Evolutionary conservation across 2,113 vertebrate species (phyloP).

Genomic region (Plestiodon gilberti): DNA sequence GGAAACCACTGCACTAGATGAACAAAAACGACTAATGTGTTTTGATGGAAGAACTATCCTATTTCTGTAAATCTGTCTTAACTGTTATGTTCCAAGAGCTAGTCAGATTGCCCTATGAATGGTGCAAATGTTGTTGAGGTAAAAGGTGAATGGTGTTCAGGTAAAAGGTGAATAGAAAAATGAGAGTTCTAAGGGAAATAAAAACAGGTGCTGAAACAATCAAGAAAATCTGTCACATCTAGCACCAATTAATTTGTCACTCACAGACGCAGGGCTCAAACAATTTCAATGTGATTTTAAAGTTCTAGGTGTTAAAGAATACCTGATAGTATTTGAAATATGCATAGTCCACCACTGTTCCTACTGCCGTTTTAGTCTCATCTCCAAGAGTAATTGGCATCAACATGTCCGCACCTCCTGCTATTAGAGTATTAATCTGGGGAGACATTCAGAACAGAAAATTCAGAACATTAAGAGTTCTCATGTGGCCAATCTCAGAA

Average conservation of each 20-base stretch:
- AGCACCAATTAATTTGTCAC: background rate
- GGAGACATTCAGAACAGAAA: background rate
- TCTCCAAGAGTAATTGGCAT: slow-evolving; percentile 75
- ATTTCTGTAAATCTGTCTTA: background rate
- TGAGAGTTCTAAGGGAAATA: background rate
- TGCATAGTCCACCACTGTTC: slow-evolving; percentile 84
- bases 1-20: too few species aligned
- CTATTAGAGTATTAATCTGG: slow-evolving; percentile 79
- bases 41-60: background rate
- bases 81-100: background rate
- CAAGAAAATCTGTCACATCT: background rate
- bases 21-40: background rate
- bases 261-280: background rate
- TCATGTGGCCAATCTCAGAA: background rate
- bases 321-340: slow-evolving; percentile 83
- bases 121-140: too few species aligned
- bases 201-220: background rate
- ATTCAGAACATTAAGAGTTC: background rate
- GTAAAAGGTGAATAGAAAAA: too few species aligned
- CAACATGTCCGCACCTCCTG: slow-evolving; percentile 79
- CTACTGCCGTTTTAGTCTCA: slow-evolving; percentile 64
- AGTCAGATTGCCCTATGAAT: too few species aligned
- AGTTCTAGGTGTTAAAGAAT: background rate
- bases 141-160: too few species aligned
- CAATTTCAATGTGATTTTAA: background rate